phyloP scores from a whole-genome alignment of 2,888 invertebrate species.

The Hirtodrosophila duncani region DNA sequence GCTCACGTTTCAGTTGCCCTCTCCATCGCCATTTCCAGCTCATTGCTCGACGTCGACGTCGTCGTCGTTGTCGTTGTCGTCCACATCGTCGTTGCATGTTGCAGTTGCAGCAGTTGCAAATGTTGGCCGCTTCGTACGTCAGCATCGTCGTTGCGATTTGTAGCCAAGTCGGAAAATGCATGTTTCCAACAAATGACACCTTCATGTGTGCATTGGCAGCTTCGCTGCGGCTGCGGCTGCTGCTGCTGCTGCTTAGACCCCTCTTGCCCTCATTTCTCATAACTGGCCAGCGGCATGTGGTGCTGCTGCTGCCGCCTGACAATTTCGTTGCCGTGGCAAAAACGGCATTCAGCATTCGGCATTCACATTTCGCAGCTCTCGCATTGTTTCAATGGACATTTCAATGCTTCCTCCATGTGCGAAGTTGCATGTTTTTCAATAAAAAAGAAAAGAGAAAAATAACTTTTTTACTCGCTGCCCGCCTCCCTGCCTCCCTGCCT shows the following conservation, averaged over 20 bases:
- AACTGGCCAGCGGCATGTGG: slow-evolving; percentile 44
- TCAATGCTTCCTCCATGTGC: slow-evolving; percentile 64
- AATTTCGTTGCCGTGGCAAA: slow-evolving; percentile 50
- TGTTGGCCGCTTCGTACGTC: slow-evolving; percentile 32
- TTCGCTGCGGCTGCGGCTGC: slow-evolving; percentile 4
- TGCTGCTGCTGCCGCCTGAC: slow-evolving; percentile 50
- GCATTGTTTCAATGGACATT: slow-evolving; percentile 64
- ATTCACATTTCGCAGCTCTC: no score
- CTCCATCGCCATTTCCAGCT: no score
- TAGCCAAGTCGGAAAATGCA: slow-evolving; percentile 71
- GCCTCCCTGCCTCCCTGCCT: no score
- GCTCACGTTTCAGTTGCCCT: no score
- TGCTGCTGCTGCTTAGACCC: neutral
- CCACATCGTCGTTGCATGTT: slow-evolving; percentile 20
- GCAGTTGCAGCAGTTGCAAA: slow-evolving; percentile 15
- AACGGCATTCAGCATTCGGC: no score
- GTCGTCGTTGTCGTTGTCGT: slow-evolving; percentile 3
- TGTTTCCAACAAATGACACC: slow-evolving; percentile 75
- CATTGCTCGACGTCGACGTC: no score
- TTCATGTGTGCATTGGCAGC: slow-evolving; percentile 59
- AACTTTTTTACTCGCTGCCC: slow-evolving; percentile 49
- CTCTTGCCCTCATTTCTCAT: slow-evolving; percentile 27
- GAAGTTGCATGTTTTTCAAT: slow-evolving; percentile 58
- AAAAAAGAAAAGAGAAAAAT: slow-evolving; percentile 15
- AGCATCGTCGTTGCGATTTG: slow-evolving; percentile 66